phyloP scores from a whole-genome alignment of 64 coral and sea anemone species.

The Actinia tenebrosa region DNA sequence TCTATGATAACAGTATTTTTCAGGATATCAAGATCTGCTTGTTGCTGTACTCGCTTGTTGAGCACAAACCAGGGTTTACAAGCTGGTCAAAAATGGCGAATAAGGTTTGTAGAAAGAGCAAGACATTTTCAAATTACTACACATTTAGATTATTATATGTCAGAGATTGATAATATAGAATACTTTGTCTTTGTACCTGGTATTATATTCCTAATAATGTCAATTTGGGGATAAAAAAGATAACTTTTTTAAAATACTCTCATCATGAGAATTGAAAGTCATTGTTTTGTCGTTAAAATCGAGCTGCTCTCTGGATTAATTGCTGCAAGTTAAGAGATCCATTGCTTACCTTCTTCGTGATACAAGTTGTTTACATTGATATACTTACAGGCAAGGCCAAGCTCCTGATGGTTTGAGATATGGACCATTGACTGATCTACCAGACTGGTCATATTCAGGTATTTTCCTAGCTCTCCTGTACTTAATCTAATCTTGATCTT shows the following conservation, averaged over 20 bases:
- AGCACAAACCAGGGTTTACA: slow-evolving; percentile 3
- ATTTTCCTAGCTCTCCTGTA: neutral
- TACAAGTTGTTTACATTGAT: neutral
- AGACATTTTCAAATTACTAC: neutral
- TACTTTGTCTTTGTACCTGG: too few relatives aligned
- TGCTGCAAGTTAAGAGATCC: too few relatives aligned
- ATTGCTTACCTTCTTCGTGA: neutral
- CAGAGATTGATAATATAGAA: too few relatives aligned
- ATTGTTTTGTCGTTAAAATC: too few relatives aligned
- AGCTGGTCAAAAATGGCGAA: slow-evolving; percentile 83
- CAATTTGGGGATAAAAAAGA: too few relatives aligned
- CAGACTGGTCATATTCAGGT: slow-evolving; percentile 96
- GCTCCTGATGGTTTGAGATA: slow-evolving; percentile 83
- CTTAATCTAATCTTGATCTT: neutral
- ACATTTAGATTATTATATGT: neutral
- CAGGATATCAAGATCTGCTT: neutral
- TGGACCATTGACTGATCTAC: slow-evolving; percentile 89
- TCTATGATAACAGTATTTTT: neutral
- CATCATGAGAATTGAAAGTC: too few relatives aligned
- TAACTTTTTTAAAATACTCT: too few relatives aligned
- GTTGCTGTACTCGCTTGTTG: slow-evolving; percentile 29
- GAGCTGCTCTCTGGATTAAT: too few relatives aligned
- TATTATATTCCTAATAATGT: too few relatives aligned
- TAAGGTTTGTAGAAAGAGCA: slow-evolving; percentile 37
- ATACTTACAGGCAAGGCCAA: slow-evolving; percentile 63